Percentiles rank a stretch among this genome's conserved stretches.
Conservation (phyloP, 2,797 vertebrate genomes). For the Sorex maritimensis region DNA sequence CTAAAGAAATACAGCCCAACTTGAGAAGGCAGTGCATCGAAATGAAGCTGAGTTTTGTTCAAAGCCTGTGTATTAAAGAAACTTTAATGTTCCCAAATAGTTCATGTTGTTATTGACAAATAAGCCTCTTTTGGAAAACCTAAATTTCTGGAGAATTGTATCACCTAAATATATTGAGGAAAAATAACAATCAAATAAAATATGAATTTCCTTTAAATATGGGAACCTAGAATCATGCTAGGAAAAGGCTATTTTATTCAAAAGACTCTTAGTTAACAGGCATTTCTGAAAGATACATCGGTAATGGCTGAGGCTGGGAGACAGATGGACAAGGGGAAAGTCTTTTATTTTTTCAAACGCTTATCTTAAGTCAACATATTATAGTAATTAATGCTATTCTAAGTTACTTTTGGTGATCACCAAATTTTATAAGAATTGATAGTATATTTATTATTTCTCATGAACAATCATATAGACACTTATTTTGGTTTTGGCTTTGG, state of each 20-base stretch:
- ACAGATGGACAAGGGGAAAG: constrained; percentile 14
- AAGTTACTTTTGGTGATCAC: background rate
- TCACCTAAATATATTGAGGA: constrained; percentile 72
- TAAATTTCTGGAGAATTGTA: constrained; percentile 76
- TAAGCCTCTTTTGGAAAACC: constrained; percentile 72
- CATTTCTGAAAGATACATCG: background rate
- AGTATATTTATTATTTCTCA: background rate
- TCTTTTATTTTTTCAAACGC: constrained; percentile 11
- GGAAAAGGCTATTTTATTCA: constrained; percentile 58
- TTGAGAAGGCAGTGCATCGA: constrained; percentile 83
- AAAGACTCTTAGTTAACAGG: constrained; percentile 6
- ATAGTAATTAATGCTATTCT: background rate
- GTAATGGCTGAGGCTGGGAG: background rate
- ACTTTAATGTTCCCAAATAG: constrained; percentile 56
- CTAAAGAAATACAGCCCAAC: constrained; percentile 66
- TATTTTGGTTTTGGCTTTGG: background rate
- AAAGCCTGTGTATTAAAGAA: constrained; percentile 80
- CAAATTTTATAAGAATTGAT: background rate
- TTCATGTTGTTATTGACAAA: constrained; percentile 67
- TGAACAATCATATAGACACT: background rate
- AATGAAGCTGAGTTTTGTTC: constrained; percentile 72
- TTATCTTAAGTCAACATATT: background rate
- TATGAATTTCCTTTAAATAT: constrained; percentile 77
- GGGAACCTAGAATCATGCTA: constrained; percentile 62
- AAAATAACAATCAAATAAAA: constrained; percentile 51